A percentile compares a stretch with the other conserved stretches of the same genome.
Conservation (phyloP, 2,797 vertebrate species). For the Enteromius treurensis region DNA sequence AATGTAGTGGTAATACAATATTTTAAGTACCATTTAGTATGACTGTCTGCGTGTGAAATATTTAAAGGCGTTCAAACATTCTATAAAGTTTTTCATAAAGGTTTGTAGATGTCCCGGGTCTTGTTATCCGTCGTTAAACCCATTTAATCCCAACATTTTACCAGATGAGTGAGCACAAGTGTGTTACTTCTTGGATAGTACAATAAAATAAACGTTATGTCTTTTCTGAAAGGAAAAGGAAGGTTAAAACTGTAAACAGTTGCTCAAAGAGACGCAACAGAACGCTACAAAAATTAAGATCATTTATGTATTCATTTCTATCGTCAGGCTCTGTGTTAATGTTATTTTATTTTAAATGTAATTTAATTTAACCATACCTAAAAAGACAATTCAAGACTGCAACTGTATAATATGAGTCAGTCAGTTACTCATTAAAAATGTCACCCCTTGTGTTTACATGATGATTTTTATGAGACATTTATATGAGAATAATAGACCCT, state of each 20-base stretch:
- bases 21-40: background rate
- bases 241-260: background rate
- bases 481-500: background rate
- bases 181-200: background rate
- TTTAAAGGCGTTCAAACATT: background rate
- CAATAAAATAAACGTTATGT: background rate
- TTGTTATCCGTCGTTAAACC: background rate
- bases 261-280: background rate
- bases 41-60: background rate
- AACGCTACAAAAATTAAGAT: background rate
- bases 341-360: background rate
- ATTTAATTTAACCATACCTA: background rate
- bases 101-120: background rate
- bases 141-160: background rate
- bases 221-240: background rate
- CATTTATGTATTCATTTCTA: background rate
- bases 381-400: background rate
- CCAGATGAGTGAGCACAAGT: background rate
- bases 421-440: background rate
- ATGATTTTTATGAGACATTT: background rate
- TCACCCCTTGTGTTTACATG: background rate
- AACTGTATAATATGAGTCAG: background rate
- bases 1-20: background rate
- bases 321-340: background rate
- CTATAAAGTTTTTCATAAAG: background rate